A percentile compares a stretch with the other conserved stretches of the same genome.
These are phyloP conservation scores for Endomychus coccineus DNA, from an alignment of 2,888 invertebrate species.

Conservation along the genomic window DNA sequence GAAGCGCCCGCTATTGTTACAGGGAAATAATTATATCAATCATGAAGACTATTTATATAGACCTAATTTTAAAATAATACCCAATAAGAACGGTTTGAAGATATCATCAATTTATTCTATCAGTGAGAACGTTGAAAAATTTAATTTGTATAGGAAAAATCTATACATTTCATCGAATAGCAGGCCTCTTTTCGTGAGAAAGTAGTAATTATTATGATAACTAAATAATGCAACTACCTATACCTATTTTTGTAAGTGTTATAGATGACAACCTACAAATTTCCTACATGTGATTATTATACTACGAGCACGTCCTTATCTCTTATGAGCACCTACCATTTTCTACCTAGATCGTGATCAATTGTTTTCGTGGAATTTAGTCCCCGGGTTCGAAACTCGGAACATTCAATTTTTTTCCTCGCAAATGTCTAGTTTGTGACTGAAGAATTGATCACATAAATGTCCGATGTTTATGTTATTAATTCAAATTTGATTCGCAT, in stretches of 20 bases:
- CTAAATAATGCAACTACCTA: constrained; percentile 16
- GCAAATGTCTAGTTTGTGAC: no score
- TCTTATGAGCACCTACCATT: not conserved
- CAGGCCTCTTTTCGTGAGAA: constrained; percentile 45
- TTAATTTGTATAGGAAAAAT: constrained; percentile 40
- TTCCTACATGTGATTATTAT: constrained; percentile 7
- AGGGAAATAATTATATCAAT: constrained; percentile 26
- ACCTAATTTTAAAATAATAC: constrained; percentile 42
- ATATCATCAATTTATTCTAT: constrained; percentile 48
- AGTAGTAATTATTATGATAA: no score
- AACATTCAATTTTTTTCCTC: no score
- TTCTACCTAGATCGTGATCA: constrained; percentile 4
- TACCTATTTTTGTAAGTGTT: constrained; percentile 26
- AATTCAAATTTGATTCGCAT: no score
- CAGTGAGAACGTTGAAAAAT: constrained; percentile 41
- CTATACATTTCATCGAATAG: constrained; percentile 43
- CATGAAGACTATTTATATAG: constrained; percentile 19
- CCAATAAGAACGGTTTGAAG: constrained; percentile 49
- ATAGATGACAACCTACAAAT: constrained; percentile 7
- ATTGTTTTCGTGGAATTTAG: constrained; percentile 4
- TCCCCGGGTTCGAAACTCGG: no score
- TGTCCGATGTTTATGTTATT: no score
- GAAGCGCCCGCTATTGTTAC: constrained; percentile 41
- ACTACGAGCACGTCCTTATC: constrained; percentile 10
- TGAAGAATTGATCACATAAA: no score